Conservation (phyloP, 2,888 invertebrate species). For the Drosophila prostipennis region DNA sequence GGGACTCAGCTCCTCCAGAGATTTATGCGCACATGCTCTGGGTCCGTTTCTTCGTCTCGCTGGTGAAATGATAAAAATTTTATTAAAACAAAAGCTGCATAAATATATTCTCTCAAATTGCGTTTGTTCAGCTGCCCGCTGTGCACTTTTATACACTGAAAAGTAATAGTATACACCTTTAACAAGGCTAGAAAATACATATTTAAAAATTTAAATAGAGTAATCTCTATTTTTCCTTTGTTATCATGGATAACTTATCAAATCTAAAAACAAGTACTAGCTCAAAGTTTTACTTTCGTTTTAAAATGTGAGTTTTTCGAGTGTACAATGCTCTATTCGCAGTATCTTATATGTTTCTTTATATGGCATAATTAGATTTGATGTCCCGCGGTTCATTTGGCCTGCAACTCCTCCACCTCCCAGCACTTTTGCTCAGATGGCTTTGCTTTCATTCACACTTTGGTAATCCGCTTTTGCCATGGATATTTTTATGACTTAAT, state of each 20-base stretch:
- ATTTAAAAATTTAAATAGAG: neutral
- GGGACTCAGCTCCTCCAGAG: constrained; percentile 46
- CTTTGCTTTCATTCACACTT: constrained; percentile 64
- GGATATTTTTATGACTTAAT: constrained; percentile 75
- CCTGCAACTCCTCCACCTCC: constrained; percentile 26
- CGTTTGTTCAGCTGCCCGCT: constrained; percentile 56
- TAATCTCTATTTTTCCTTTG: no score
- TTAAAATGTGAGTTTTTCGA: neutral
- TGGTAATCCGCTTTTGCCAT: constrained; percentile 74
- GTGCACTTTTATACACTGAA: constrained; percentile 18
- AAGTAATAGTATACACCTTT: neutral
- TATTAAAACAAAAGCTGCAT: constrained; percentile 80
- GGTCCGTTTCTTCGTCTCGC: constrained; percentile 47
- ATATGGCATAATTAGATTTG: constrained; percentile 79
- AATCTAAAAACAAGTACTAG: no score
- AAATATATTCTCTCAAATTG: constrained; percentile 53
- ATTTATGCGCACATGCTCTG: constrained; percentile 75
- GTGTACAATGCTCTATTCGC: constrained; percentile 2
- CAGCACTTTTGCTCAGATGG: constrained; percentile 25
- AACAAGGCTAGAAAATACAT: neutral
- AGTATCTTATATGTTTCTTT: constrained; percentile 23
- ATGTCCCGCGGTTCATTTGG: constrained; percentile 55
- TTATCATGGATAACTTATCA: no score
- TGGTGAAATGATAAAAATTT: constrained; percentile 78
- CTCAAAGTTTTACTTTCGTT: neutral